Evolutionary conservation across 2,113 vertebrate genomes (phyloP).

Genomic region (Poeciliopsis prolifica): DNA sequence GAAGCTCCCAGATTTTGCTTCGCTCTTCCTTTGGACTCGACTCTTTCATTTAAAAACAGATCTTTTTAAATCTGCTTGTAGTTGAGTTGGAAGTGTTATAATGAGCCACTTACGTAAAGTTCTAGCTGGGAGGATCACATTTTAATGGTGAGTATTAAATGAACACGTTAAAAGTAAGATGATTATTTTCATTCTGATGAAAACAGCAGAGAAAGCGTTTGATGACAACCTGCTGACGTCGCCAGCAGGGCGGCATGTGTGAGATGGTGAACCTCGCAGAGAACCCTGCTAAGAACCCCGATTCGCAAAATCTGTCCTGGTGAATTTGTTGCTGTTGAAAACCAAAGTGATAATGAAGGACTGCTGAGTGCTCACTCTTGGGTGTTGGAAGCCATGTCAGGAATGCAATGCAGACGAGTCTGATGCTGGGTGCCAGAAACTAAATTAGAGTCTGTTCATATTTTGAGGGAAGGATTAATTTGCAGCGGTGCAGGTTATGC

Average conservation of each 20-base stretch:
- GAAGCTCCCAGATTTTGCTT: too few relatives aligned
- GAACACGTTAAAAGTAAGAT: background rate
- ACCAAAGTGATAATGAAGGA: conserved; percentile 60
- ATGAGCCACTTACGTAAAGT: too few relatives aligned
- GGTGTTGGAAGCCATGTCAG: conserved; percentile 47
- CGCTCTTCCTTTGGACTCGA: too few relatives aligned
- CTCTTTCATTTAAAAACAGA: background rate
- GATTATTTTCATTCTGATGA: conserved; percentile 11
- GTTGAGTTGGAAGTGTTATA: background rate
- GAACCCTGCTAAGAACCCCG: conserved; percentile 39
- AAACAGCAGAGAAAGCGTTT: conserved; percentile 10
- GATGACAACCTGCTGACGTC: conserved; percentile 21
- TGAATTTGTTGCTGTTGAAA: conserved; percentile 61
- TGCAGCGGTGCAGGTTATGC: conserved; percentile 41
- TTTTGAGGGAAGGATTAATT: conserved; percentile 65
- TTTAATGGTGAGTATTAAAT: background rate
- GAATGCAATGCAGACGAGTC: conserved; percentile 51
- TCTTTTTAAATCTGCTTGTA: background rate
- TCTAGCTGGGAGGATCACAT: background rate
- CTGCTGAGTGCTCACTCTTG: conserved; percentile 49
- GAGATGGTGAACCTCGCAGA: conserved; percentile 32
- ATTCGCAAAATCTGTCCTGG: conserved; percentile 47
- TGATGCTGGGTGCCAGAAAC: conserved; percentile 53
- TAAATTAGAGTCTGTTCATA: conserved; percentile 53
- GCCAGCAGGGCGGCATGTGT: conserved; percentile 35